Conservation (phyloP, 2,797 vertebrate species). For the Cossypha heuglini region DNA sequence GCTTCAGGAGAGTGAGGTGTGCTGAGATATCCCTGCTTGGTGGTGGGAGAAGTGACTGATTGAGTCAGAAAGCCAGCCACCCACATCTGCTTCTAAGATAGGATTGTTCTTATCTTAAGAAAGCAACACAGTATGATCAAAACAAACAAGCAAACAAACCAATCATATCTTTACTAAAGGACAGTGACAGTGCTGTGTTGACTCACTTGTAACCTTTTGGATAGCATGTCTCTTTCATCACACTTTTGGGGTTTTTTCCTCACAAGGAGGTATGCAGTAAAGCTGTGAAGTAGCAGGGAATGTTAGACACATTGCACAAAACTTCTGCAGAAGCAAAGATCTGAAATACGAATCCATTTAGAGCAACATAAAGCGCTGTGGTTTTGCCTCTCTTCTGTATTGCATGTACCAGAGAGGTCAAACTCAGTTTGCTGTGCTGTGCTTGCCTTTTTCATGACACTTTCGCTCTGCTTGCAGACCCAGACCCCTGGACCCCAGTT, state of each 20-base stretch:
- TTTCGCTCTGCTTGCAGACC: not conserved
- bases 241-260: not conserved
- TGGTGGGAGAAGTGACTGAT: not conserved
- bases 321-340: not conserved
- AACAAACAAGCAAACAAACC: not conserved
- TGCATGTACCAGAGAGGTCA: not conserved
- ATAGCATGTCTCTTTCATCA: not conserved
- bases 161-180: not conserved
- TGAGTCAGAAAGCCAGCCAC: not conserved
- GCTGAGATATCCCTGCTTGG: not conserved
- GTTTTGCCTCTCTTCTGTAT: not conserved
- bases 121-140: not conserved
- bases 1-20: not conserved
- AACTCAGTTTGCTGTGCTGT: not conserved
- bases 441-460: not conserved
- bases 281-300: not conserved
- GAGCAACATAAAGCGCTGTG: not conserved
- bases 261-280: accelerated
- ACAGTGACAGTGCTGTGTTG: not conserved
- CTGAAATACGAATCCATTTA: not conserved
- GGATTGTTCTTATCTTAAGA: not conserved
- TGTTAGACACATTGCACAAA: not conserved
- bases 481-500: not conserved
- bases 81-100: not conserved
- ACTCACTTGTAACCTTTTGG: not conserved